Evolutionary conservation across 2,113 vertebrate species (phyloP), one percentile per base, ranked within the genome.

Genomic region (Tursiops truncatus): DNA sequence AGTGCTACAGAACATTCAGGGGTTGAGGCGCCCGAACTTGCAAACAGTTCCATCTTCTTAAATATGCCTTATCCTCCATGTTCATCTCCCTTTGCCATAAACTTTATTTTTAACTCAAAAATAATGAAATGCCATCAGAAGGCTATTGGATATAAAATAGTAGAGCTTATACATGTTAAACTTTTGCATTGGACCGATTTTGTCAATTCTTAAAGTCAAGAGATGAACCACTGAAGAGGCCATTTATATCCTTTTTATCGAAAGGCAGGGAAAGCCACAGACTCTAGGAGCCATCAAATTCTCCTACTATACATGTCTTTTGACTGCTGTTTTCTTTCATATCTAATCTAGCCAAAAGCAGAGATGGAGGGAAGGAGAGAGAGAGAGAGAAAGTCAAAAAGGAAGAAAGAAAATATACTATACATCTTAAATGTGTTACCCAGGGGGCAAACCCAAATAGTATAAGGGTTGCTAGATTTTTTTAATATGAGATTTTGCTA

Each of bases 131-230:
- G 10, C 63, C 58, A 73, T 38, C 50, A 88, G 68, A 89, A 95
- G 47, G 10, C 26, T 82, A 38, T 18, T 38, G 20, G 2, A 73
- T n/a, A 67, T 21, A 73, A 87, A 77, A 56, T 26, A 90, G 13
- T 53, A 38, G 71, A 33, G n/a, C 1, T 58, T 60, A 62, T 76
- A 62, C 18, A 47, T 23, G 44, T 71, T 91, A 89, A 86, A 83
- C 53, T 15, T 95, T 86, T 62, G 33, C 41, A 25, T 58, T 91
- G 50, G 20, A 58, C 50, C 28, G 7, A 79, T 67, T 70, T 60
- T 53, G 77, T 58, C 8, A 70, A 86, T 80, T 94, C 65, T 91
- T 85, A 88, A 89, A 96, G 83, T 77, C 41, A 91, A 86, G 28
- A 60, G 41, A 67, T 88, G 6, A 82, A 41, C 7, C 33, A 73